These are phyloP conservation scores for Coccyzus lansbergi DNA, from an alignment of 2,797 vertebrate genomes.

Conservation along the genomic window DNA sequence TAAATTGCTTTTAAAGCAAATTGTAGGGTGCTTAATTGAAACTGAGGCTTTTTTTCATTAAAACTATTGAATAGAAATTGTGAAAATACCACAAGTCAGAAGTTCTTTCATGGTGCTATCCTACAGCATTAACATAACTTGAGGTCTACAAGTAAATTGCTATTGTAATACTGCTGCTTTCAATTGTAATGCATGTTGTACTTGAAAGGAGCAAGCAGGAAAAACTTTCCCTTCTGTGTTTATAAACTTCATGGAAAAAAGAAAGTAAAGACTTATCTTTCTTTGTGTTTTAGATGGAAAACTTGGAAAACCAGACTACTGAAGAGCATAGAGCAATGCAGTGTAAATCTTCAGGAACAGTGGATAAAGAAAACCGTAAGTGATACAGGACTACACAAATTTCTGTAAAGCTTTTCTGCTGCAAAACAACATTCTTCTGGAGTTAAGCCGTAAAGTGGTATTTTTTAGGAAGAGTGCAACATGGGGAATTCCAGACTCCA, in stretches of 20 bases:
- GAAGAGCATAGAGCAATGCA: slow-evolving; percentile 29
- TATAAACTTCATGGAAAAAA: background rate
- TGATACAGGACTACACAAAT: background rate
- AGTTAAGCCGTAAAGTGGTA: background rate
- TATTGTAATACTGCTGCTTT: background rate
- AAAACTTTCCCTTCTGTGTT: background rate
- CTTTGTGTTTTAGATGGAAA: slow-evolving; percentile 59
- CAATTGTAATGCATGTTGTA: background rate
- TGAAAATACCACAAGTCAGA: background rate
- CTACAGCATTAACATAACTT: background rate
- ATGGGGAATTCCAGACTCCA: background rate
- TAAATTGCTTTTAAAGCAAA: background rate
- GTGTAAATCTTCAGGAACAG: slow-evolving; percentile 6
- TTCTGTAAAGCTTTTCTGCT: background rate
- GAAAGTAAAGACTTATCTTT: background rate
- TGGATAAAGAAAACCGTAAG: slow-evolving; percentile 54
- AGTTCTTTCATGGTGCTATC: background rate
- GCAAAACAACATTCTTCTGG: background rate
- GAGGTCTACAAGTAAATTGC: background rate
- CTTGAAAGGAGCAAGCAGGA: background rate
- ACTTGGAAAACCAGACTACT: background rate
- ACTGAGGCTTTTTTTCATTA: background rate
- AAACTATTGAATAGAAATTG: background rate
- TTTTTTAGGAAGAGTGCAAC: background rate
- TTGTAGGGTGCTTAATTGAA: background rate